These are phyloP conservation scores for Aphodius granarius DNA, from an alignment of 2,888 invertebrate species.

Conservation along the genomic window DNA sequence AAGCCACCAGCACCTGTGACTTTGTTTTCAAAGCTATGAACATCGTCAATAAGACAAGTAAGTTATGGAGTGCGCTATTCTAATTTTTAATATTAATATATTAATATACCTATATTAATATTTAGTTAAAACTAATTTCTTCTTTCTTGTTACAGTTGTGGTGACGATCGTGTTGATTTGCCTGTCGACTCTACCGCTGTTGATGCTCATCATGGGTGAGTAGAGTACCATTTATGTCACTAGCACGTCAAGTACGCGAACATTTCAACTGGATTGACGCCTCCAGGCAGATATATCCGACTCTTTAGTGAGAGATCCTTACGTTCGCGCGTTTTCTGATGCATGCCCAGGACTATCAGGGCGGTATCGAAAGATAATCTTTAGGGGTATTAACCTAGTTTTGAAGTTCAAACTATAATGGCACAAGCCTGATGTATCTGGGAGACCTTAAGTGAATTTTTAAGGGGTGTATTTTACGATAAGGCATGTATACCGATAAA, in stretches of 20 bases:
- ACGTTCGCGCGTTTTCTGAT: not conserved
- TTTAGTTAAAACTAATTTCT: not conserved
- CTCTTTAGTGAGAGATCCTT: slow-evolving; percentile 3
- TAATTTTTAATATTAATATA: not conserved
- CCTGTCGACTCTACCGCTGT: slow-evolving; percentile 69
- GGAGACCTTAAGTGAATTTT: not conserved
- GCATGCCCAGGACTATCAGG: not conserved
- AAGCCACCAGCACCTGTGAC: slow-evolving; percentile 73
- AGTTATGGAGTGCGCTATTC: no score
- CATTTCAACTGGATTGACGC: not conserved
- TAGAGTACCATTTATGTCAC: slow-evolving; percentile 32
- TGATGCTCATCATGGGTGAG: slow-evolving; percentile 81
- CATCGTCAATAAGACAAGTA: slow-evolving; percentile 74
- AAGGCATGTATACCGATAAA: not conserved
- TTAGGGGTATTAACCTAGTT: not conserved
- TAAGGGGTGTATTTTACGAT: not conserved
- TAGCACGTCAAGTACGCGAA: not conserved
- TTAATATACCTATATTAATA: not conserved
- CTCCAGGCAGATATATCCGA: not conserved
- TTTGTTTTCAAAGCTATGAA: slow-evolving; percentile 72
- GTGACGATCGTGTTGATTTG: slow-evolving; percentile 71
- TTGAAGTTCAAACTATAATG: not conserved
- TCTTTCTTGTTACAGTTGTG: slow-evolving; percentile 61
- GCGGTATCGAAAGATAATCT: not conserved
- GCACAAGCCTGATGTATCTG: not conserved